Percentiles rank a stretch among this genome's conserved stretches.
Evolutionary conservation across 2,113 vertebrate species (phyloP).

Genomic region (Chlorodrepanis virens): DNA sequence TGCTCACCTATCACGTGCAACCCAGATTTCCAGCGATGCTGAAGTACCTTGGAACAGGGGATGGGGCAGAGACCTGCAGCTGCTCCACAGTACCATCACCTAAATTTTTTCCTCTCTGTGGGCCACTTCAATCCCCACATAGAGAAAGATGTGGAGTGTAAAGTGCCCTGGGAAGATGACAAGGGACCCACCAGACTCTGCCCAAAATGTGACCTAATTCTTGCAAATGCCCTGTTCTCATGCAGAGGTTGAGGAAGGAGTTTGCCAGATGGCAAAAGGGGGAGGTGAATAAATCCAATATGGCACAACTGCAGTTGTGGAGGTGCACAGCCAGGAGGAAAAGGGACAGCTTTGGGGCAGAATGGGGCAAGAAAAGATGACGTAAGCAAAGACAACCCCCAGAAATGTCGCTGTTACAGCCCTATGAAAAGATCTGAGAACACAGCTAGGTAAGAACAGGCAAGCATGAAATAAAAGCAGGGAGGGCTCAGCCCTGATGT

Average conservation of each 20-base stretch:
- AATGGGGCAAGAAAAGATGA: background rate
- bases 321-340: background rate
- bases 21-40: background rate
- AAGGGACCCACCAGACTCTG: background rate
- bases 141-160: background rate
- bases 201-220: background rate
- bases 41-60: background rate
- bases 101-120: accelerated
- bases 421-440: background rate
- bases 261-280: background rate
- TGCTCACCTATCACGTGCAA: accelerated
- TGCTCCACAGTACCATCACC: background rate
- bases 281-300: background rate
- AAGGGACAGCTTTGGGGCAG: background rate
- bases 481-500: background rate
- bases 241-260: accelerated
- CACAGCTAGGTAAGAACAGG: background rate
- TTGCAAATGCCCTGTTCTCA: background rate
- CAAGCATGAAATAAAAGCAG: background rate
- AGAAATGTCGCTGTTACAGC: background rate
- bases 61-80: background rate
- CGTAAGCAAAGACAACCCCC: background rate
- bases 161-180: background rate
- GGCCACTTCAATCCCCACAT: background rate
- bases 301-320: background rate